Evolutionary conservation across 2,113 vertebrate species (phyloP), one percentile per base, ranked within the genome.

Genomic region (Mandrillus leucophaeus): DNA sequence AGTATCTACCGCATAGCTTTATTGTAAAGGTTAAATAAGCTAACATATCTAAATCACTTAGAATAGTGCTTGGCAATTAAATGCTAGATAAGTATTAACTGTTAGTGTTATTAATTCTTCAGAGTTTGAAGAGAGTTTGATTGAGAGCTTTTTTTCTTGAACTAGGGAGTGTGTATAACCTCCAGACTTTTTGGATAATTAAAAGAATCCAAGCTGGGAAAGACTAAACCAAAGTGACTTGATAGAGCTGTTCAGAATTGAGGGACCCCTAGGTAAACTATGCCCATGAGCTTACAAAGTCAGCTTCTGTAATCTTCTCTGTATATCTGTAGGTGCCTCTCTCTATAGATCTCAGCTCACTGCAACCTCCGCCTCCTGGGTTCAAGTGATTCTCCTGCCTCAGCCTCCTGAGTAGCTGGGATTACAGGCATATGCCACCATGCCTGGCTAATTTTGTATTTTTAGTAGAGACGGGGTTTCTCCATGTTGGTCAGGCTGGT

Each of bases 31-130:
- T 93, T 78, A 92, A 97, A 66, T 75, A 64, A 95, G 59, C 38
- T 78, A 78, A 59, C 94, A 79, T 48, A 59, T 81, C 17, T 87
- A 87, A 91, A 94, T 43, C 52, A 87, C 38, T 84, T 97, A 80
- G 18, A 57, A 84, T 6, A 14, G 43, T 94, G 96, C 7, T 23
- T 92, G 66, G 17, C 59, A 78, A 22, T 75, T 80, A 92, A 90
- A 43, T 94, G 35, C 55, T 89, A 57, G 45, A 30, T 80, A 55
- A 89, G 22, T 92, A 85, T 75, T 86, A 80, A 59, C n/a, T 61
- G 14, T 93, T 96, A 70, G 2, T 82, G 16, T 66, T 94, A 35
- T n/a, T 45, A 83, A 61, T 40, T 92, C 76, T 89, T 94, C 8
- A 78, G 55, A 59, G 40, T 95, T 95, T 90, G 50, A 59, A 52